Conservation (phyloP, 2,797 vertebrate species). For the Darevskia nairensis region DNA sequence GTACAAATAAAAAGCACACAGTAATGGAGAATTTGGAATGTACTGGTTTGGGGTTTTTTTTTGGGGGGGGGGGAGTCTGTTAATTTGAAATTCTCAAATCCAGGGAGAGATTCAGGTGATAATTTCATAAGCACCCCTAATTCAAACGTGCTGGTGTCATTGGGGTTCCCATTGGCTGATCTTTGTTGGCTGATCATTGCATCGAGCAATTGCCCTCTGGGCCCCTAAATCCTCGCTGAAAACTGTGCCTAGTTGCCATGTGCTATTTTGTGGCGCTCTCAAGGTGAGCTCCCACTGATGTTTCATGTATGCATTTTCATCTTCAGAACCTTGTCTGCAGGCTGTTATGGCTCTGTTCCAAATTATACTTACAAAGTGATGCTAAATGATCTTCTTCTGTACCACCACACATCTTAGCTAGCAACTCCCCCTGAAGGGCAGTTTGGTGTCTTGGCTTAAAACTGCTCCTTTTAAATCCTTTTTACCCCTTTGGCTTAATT, state of each 20-base stretch:
- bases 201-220: background rate
- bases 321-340: background rate
- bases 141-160: background rate
- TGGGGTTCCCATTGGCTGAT: background rate
- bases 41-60: background rate
- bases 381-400: background rate
- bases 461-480: background rate
- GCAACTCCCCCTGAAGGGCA: background rate
- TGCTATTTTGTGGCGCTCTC: background rate
- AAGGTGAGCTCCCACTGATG: background rate
- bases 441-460: background rate
- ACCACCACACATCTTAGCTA: background rate
- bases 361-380: slow-evolving; percentile 9
- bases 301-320: slow-evolving; percentile 17
- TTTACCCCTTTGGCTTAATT: background rate
- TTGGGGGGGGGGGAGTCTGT: background rate
- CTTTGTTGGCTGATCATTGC: background rate
- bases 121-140: background rate
- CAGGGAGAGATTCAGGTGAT: background rate
- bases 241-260: background rate
- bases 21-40: background rate
- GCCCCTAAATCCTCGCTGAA: background rate
- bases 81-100: background rate
- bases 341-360: background rate
- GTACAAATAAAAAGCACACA: background rate